Evolutionary conservation across 2,888 invertebrate genomes (phyloP).

Genomic region (Hydropsyche betteni): DNA sequence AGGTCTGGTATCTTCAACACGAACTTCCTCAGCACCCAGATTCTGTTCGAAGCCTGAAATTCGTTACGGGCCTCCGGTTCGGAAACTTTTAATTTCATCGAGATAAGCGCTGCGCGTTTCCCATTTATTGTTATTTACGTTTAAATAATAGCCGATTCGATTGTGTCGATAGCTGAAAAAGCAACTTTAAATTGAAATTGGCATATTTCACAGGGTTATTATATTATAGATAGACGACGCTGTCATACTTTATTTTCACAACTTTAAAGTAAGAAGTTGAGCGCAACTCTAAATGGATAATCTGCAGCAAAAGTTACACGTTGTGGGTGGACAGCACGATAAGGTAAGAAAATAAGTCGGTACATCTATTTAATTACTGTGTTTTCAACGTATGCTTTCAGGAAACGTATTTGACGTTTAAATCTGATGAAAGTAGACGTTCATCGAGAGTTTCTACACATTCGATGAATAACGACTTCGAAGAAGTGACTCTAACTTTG

Average conservation of each 20-base stretch:
- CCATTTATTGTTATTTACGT: too few species aligned
- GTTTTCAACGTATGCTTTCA: not conserved
- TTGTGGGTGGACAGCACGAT: not conserved
- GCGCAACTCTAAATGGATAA: conserved; percentile 20
- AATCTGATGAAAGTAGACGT: not conserved
- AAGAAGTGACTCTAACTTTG: not conserved
- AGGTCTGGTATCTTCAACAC: conserved; percentile 40
- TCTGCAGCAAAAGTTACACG: conserved; percentile 11
- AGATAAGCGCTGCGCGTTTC: conserved; percentile 19
- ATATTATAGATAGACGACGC: not conserved
- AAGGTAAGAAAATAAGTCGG: conserved; percentile 5
- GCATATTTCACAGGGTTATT: not conserved
- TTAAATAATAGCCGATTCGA: not conserved
- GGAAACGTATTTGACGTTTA: not conserved
- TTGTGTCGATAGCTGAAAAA: not conserved
- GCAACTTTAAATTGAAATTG: conserved; percentile 32
- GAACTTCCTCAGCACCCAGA: conserved; percentile 33
- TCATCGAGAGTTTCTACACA: not conserved
- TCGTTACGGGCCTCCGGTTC: conserved; percentile 17
- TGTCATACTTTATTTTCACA: not conserved
- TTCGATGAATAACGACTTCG: not conserved
- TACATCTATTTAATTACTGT: not conserved
- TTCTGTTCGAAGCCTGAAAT: conserved; percentile 8
- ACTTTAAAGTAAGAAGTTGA: not conserved
- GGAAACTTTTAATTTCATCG: conserved; percentile 37